Evolutionary conservation across 2,113 vertebrate species (phyloP), one percentile per base, ranked within the genome.

Genomic region (Zapornia atra): DNA sequence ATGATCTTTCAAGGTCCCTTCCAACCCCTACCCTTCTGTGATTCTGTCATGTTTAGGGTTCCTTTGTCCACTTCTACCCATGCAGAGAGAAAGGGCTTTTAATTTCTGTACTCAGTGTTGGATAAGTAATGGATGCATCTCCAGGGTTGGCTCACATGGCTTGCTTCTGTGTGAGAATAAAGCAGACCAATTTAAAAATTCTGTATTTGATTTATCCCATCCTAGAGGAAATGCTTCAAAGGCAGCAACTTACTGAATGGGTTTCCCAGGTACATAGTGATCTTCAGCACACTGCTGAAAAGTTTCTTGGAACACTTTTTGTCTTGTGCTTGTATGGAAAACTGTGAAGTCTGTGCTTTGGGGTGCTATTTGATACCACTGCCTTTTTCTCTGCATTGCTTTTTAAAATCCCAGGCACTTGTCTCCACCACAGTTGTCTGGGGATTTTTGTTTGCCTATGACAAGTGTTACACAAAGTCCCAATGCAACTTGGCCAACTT

Each of bases 201-300:
- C 82, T 36, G 5, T 53, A 4, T 59, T 94, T 78, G 38, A 51
- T 82, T 78, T 91, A 71, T 72, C 46, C 36, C 1, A 2, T 90
- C 73, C 76, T 88, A 60, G 72, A 51, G 51, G 80, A 92, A 92
- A 88, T 46, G 33, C 56, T 86, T 94, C 82, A 96, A 91, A 94
- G n/a, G 60, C 83, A 51, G 29, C 57, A 70, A 16, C 60, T 75
- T 92, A 48, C 63, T 90, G 65, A 94, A 86, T 88, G 63, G 59
- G 76, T 94, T 95, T 94, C 69, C 69, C 72, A 64, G 80, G 72
- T 83, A 60, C 51, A 18, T 63, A 73, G 68, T 66, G 60, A 78
- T 84, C 60, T 77, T 68, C 18, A 12, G 17, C 0, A 0, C 10
- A n/a, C 36, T 81, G 51, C 59, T 73, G 36, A 61, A 86, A 82